Evolutionary conservation across 2,113 vertebrate species (phyloP).

Genomic region (Ailurus styani): DNA sequence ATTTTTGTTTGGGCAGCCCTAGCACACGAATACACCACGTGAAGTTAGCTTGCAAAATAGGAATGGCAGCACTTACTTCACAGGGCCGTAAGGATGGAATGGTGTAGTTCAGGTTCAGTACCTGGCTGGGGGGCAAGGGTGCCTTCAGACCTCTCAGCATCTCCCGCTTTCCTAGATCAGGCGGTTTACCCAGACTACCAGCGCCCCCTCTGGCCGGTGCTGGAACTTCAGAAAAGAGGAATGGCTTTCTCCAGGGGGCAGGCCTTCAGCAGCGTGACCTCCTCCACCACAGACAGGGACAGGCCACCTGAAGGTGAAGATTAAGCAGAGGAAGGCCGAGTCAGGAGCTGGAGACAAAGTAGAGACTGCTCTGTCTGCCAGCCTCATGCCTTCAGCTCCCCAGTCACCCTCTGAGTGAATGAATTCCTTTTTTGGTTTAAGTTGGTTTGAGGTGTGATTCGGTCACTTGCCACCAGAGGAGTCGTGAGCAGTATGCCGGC

Average conservation of each 20-base stretch:
- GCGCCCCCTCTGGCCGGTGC: neutral
- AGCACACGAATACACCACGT: neutral
- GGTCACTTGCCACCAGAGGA: neutral
- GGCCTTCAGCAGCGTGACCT: neutral
- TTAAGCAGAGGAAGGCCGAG: neutral
- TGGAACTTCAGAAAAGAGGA: neutral
- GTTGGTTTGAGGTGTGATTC: neutral
- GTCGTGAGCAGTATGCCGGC: neutral
- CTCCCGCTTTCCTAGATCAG: rapidly evolving
- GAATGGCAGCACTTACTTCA: neutral
- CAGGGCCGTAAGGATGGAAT: neutral
- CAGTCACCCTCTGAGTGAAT: neutral
- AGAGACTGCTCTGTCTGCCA: neutral
- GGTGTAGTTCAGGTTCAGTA: neutral
- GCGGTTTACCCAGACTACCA: neutral
- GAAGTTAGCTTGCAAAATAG: neutral
- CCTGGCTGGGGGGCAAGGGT: neutral
- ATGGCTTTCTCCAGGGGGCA: rapidly evolving
- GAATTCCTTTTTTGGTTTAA: neutral
- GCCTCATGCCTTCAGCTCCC: neutral
- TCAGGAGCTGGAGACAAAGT: neutral
- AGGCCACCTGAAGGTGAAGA: neutral
- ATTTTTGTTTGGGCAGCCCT: neutral
- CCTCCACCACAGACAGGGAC: neutral
- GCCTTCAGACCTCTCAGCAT: neutral